Percentiles rank a stretch among this genome's conserved stretches.
Conservation (phyloP, 2,888 invertebrate species). For the Eudasyphora cyanicolor region DNA sequence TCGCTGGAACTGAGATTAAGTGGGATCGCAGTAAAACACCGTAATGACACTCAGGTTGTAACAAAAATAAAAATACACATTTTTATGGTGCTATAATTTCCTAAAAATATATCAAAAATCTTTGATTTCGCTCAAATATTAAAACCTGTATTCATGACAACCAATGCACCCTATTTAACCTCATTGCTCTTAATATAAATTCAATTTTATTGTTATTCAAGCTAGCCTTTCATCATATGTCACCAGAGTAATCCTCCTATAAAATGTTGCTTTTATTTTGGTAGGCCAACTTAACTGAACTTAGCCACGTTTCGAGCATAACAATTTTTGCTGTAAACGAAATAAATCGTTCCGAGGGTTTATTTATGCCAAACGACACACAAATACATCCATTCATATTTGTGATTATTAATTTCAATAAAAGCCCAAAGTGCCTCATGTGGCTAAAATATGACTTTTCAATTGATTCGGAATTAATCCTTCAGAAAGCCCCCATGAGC, state of each 20-base stretch:
- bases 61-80: no score
- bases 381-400: not conserved
- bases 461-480: slow-evolving; percentile 32
- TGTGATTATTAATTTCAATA: slow-evolving; percentile 37
- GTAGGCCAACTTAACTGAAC: not conserved
- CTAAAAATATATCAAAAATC: no score
- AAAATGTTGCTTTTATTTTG: not conserved
- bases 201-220: not conserved
- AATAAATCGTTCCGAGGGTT: not conserved
- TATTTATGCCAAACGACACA: not conserved
- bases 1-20: no score
- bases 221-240: not conserved
- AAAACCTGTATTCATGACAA: no score
- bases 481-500: slow-evolving; percentile 21
- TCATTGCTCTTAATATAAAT: not conserved
- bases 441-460: slow-evolving; percentile 26
- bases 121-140: no score
- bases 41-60: no score
- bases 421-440: slow-evolving; percentile 7
- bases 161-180: not conserved
- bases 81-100: no score
- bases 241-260: not conserved
- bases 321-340: not conserved
- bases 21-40: no score
- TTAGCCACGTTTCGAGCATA: not conserved